Conservation (phyloP, 64 coral and sea anemone genomes). For the Montipora capricornis region DNA sequence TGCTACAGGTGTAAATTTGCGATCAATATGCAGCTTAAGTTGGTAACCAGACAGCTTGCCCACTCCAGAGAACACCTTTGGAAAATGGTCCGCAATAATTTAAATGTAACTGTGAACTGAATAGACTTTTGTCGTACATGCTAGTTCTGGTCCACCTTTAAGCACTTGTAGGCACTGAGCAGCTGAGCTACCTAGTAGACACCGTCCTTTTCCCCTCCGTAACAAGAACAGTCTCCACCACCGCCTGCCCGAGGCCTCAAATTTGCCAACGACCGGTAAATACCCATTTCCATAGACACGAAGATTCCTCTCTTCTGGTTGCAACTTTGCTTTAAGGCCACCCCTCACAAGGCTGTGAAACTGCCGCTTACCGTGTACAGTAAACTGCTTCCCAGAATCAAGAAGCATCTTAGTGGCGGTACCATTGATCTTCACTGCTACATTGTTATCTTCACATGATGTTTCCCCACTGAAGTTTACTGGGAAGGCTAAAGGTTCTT, state of each 20-base stretch:
- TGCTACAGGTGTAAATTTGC: conserved; percentile 35
- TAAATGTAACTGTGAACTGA: background rate
- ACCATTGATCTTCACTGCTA: conserved; percentile 3
- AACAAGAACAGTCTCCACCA: conserved; percentile 20
- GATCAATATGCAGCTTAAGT: conserved; percentile 28
- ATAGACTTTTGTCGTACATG: background rate
- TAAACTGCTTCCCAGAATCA: background rate
- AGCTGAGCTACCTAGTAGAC: conserved; percentile 18
- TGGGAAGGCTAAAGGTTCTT: background rate
- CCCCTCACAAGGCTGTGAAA: background rate
- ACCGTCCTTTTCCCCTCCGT: conserved; percentile 35
- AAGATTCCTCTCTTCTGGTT: background rate
- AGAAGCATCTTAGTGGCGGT: background rate
- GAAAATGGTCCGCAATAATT: background rate
- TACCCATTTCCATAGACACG: conserved; percentile 1
- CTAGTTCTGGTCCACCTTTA: conserved; percentile 33
- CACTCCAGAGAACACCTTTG: conserved; percentile 4
- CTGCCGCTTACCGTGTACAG: conserved; percentile 8
- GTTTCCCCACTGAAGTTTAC: background rate
- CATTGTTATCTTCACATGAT: background rate
- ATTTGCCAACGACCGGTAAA: conserved; percentile 29
- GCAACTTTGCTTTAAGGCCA: background rate
- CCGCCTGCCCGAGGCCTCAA: background rate
- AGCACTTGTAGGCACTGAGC: conserved; percentile 33
- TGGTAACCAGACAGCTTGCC: conserved; percentile 48